phyloP scores from a whole-genome alignment of 2,113 vertebrate species.

The Gambusia holbrooki region DNA sequence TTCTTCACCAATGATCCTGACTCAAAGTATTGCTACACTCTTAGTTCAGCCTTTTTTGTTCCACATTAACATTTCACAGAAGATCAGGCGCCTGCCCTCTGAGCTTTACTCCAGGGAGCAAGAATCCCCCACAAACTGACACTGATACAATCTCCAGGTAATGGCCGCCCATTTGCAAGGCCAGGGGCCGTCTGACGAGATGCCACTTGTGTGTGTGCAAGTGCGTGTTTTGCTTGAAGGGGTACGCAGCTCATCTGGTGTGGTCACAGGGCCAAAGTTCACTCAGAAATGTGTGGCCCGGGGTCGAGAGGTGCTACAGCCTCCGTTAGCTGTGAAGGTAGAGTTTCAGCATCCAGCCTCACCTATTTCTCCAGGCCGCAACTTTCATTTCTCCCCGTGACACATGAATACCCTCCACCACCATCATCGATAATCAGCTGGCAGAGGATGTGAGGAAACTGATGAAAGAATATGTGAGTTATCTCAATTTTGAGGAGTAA shows the following conservation, averaged over 20 bases:
- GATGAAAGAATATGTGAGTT: slow-evolving; percentile 29
- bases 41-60: slow-evolving; percentile 66
- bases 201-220: slow-evolving; percentile 43
- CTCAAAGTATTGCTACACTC: slow-evolving; percentile 61
- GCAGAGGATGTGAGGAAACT: slow-evolving; percentile 41
- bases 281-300: slow-evolving; percentile 79
- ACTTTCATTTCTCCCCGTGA: slow-evolving; percentile 72
- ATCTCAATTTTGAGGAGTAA: background rate
- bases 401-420: slow-evolving; percentile 50
- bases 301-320: slow-evolving; percentile 77
- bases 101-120: slow-evolving; percentile 72
- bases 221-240: slow-evolving; percentile 42
- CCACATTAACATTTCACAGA: slow-evolving; percentile 74
- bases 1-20: slow-evolving; percentile 50
- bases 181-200: slow-evolving; percentile 63
- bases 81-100: slow-evolving; percentile 76
- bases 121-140: slow-evolving; percentile 75
- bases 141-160: slow-evolving; percentile 83
- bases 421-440: slow-evolving; percentile 55
- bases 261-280: slow-evolving; percentile 78
- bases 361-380: slow-evolving; percentile 62
- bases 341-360: slow-evolving; percentile 73
- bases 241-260: slow-evolving; percentile 71
- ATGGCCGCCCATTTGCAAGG: slow-evolving; percentile 64
- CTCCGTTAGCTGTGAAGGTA: slow-evolving; percentile 78